Conservation (phyloP, 1,140 invertebrate genomes). For the Steinernema khuongi region DNA sequence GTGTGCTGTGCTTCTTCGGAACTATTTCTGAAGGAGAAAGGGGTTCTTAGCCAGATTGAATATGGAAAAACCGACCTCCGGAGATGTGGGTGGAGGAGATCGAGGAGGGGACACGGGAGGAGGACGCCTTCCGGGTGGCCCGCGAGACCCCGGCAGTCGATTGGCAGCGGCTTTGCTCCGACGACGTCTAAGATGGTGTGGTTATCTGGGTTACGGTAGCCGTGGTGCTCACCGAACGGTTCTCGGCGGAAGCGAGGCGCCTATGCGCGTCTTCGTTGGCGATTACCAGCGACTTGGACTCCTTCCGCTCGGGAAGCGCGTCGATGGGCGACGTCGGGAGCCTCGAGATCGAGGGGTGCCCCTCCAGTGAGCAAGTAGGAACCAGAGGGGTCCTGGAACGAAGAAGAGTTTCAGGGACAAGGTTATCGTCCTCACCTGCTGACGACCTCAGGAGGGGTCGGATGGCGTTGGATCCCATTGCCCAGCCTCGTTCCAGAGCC, state of each 20-base stretch:
- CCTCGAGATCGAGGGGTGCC: background rate
- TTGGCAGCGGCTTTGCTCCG: background rate
- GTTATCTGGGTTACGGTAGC: background rate
- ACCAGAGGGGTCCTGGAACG: background rate
- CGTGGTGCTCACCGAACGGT: background rate
- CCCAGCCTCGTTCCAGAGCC: background rate
- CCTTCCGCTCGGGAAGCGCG: background rate
- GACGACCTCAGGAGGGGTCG: background rate
- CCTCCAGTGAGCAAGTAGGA: background rate
- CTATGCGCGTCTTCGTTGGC: background rate
- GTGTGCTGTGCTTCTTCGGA: background rate
- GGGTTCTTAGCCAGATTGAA: background rate
- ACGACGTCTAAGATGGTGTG: background rate
- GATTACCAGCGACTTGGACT: background rate
- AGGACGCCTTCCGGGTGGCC: background rate
- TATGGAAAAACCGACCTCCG: background rate
- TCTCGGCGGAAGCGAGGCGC: background rate
- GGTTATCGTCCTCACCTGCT: background rate
- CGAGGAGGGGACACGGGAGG: background rate
- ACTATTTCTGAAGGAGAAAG: background rate
- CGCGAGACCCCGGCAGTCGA: background rate
- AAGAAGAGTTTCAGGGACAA: background rate
- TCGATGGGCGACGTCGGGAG: background rate
- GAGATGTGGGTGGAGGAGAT: conserved; percentile 4
- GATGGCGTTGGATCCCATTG: background rate